Evolutionary conservation across 2,888 invertebrate genomes (phyloP), one percentile per base, ranked within the genome.

Genomic region (Epirrhoe alternata): DNA sequence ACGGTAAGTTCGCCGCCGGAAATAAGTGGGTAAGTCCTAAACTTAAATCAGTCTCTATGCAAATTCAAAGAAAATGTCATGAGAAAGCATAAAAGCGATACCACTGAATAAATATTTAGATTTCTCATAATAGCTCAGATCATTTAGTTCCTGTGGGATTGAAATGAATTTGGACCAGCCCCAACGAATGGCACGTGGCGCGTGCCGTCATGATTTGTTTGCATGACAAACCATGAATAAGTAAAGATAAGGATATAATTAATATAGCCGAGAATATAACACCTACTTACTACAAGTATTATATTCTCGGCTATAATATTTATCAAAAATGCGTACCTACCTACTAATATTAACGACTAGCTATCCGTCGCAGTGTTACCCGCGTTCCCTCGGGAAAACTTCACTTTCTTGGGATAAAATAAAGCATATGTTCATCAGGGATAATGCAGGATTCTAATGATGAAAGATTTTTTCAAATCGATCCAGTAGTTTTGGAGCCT

Each of bases 121-220:
- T 64, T 61, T 67, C 68, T 64, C 57, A 50, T 64, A 53, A 61
- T 64, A 68, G 61, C 64, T 54, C 33, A 31, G 31, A 64, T 54
- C 51, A 64, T 63, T 64, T 47, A 65, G 58, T 65, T 64, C 57
- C 64, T 56, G 63, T 61, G 58, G 45, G 58, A 61, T 63, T 45
- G 64, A 63, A 65, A 61, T 66, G 47, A 38, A 62, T 56, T 72
- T 72, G 69, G 69, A 72, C 45, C 66, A 50, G 58, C 57, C 66
- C 66, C 71, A 69, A 66, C 24, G 55, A 61, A 24, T 16, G 53
- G 56, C 69, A 68, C 69, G 69, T 72, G 68, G 63, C 60, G 45
- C 50, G 50, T 58, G 24, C 54, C 50, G 50, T 30, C 50, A 42
- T 53, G 33, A 52, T 47, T 17, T 47, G 30, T 49, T 42, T 42